Percentiles rank a stretch among this genome's conserved stretches.
Conservation (phyloP, 2,888 invertebrate species). For the Amphimallon solstitiale region DNA sequence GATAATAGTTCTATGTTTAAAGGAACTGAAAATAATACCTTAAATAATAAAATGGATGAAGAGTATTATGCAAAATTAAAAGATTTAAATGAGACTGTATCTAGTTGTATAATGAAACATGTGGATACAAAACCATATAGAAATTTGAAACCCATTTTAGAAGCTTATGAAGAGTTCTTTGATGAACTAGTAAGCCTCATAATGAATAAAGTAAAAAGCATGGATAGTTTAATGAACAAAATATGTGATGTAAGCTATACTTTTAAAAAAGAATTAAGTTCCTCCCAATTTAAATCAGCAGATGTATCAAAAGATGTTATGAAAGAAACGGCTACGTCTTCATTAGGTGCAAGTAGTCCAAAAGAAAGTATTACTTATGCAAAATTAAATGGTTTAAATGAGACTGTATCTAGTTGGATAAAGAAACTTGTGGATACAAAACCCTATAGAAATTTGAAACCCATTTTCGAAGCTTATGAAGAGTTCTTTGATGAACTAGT, state of each 20-base stretch:
- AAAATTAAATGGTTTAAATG: constrained; percentile 83
- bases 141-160: constrained; percentile 87
- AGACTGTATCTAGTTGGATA: constrained; percentile 85
- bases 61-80: constrained; percentile 78
- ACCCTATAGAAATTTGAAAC: constrained; percentile 85
- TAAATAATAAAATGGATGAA: constrained; percentile 36
- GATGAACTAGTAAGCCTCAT: constrained; percentile 68
- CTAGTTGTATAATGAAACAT: constrained; percentile 86
- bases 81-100: constrained; percentile 82
- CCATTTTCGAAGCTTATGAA: constrained; percentile 88
- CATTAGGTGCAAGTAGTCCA: background rate
- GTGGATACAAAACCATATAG: constrained; percentile 85
- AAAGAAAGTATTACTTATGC: constrained; percentile 62
- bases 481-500: constrained; percentile 75
- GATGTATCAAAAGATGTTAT: constrained; percentile 11
- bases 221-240: background rate
- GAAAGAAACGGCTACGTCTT: background rate
- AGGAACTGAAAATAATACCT: constrained; percentile 26
- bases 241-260: constrained; percentile 2
- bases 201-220: constrained; percentile 42
- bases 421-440: constrained; percentile 84
- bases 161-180: constrained; percentile 82
- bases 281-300: constrained; percentile 26
- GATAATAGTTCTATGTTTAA: constrained; percentile 27
- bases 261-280: constrained; percentile 32